Evolutionary conservation across 2,113 vertebrate species (phyloP).

Genomic region (Orientallactaga bullata): DNA sequence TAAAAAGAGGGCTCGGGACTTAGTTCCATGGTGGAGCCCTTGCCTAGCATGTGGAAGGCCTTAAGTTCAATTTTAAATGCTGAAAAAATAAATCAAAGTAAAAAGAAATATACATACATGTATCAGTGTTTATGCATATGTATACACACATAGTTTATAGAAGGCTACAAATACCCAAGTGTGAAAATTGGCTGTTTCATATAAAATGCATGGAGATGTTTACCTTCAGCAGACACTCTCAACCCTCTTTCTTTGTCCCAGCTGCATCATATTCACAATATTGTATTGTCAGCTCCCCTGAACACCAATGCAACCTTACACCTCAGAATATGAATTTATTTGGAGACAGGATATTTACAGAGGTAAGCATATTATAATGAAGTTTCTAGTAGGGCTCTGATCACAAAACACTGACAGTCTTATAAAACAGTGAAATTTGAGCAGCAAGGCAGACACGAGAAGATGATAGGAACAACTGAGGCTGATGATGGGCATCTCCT

Average conservation of each 20-base stretch:
- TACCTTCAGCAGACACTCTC: neutral
- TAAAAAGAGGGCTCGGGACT: neutral
- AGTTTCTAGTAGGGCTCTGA: neutral
- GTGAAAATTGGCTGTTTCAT: neutral
- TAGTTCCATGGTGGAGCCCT: neutral
- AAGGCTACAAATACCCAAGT: neutral
- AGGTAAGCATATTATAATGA: neutral
- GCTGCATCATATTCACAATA: neutral
- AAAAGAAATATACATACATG: neutral
- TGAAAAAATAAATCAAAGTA: neutral
- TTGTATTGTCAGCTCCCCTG: neutral
- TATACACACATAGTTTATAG: neutral
- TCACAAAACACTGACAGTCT: neutral
- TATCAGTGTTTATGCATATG: neutral
- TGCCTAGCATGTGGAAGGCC: neutral
- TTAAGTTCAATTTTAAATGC: neutral
- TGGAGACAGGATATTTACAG: neutral
- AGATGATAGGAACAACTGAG: neutral
- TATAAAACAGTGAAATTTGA: neutral
- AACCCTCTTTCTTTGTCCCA: neutral
- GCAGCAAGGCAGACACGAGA: neutral
- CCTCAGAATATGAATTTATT: neutral
- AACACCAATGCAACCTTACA: neutral
- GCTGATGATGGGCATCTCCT: neutral
- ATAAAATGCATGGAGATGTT: neutral